Base-by-base conservation (phyloP, 2,113 vertebrate species). In the Mormyrus lacerda region DNA sequence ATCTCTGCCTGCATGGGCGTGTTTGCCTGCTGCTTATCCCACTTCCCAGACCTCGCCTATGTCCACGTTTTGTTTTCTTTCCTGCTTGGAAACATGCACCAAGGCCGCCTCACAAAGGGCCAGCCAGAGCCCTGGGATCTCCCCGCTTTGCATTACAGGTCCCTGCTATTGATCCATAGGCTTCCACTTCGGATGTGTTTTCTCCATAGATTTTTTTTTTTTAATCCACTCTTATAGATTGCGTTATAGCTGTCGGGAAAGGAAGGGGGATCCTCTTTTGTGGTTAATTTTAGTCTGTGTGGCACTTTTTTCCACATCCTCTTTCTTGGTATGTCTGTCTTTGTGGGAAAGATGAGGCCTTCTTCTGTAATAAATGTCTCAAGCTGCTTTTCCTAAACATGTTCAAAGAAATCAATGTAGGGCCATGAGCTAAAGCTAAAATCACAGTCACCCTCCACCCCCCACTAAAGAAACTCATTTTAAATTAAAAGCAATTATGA, bases 201-300 rank as follows among this genome's bases (percentile, higher is more conserved):
- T 58, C 39, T 87, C 4, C 27, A 31, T 39, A 39, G 31, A 24
- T 84, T 47, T 9, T 3, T 35, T 79, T 6, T 44, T 76, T 47
- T 84, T 44, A 35, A 76, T 17, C 69, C 69, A 31, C 69, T 27
- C 65, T 35, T 42, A 7, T 21, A 82, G 42, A 82, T 45, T 87
- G n/a, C 13, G 9, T n/a, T 87, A 21, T n/a, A 58, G 39, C 86
- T 31, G 35, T 65, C 42, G 15, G 51, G 55, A 45, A 44, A 2
- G n/a, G 3, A 44, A 84, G 8, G 55, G 55, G 21, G 51, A 87
- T 45, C 87, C 55, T 42, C 39, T 87, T 42, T 65, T 65, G 50
- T 50, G 87, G 87, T 65, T 24, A 39, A 65, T 87, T 87, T 87
- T n/a, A 65, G 87, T n/a, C 39, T 87, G 65, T 31, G 3, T 17